Base-by-base conservation (phyloP, 2,888 invertebrate species). In the Omphaloscelis lunosa region DNA sequence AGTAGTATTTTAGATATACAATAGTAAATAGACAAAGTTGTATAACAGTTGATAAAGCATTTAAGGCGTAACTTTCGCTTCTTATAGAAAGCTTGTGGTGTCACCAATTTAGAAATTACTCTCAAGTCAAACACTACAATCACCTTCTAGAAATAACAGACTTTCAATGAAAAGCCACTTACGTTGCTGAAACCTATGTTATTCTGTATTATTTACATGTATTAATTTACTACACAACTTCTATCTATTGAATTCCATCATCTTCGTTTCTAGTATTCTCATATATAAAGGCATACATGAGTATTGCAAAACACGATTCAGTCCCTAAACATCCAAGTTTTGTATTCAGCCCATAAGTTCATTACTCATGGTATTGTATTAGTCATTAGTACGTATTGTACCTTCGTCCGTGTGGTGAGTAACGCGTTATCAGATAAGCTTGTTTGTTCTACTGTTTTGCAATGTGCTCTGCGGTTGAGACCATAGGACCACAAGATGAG, bases 391-490 rank as follows among this genome's bases (percentile, higher is more conserved):
- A 34, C 48, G 34, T 75, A 79, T 79, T 82, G 74, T 81, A 76
- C 77, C 79, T 20, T 29, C 45, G 70, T 41, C 29, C 20, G 65
- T 39, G 39, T 68, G 59, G 67, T 93, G 93, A 93, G 90, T 93
- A 93, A 93, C 78, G 77, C 73, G 20, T 53, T 92, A 93, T 93
- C 92, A 79, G 94, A 93, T 94, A 93, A 93, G 70, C 74, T 86
- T 92, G 91, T 91, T 91, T 90, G 89, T 80, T 81, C 82, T 91
- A 89, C 90, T 88, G 92, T 90, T 92, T 93, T 88, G 88, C 76
- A 84, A 86, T 70, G 66, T 72, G 61, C 72, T 70, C 73, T 82
- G 84, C 74, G 83, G 82, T 86, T 85, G 77, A 75, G 77, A 73
- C 66, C 85, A 23, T 29, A 73, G 48, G 72, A 87, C 83, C 80